Evolutionary conservation across 2,113 vertebrate genomes (phyloP).

Genomic region (Proterorhinus semilunaris): DNA sequence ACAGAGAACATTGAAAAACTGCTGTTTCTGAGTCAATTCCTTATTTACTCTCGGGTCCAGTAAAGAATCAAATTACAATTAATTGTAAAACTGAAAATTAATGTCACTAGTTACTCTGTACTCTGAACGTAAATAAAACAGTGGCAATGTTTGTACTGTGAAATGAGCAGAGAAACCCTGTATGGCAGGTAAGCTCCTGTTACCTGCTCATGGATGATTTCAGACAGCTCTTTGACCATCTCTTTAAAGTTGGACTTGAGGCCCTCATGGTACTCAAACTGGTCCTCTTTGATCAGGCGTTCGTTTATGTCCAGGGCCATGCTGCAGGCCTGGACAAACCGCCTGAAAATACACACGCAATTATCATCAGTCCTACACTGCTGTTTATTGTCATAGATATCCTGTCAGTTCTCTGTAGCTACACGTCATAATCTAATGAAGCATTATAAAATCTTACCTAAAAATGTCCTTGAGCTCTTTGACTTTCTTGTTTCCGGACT

Average conservation of each 20-base stretch:
- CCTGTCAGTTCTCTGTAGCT: too few relatives aligned
- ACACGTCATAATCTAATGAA: too few relatives aligned
- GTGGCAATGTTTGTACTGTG: too few relatives aligned
- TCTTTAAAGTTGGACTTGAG: conserved; percentile 94
- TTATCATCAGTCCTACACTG: neutral
- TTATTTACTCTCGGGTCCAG: too few relatives aligned
- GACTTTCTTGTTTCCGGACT: conserved; percentile 86
- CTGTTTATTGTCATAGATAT: too few relatives aligned
- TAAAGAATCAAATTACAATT: too few relatives aligned
- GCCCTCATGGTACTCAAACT: conserved; percentile 94
- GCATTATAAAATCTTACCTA: conserved; percentile 73
- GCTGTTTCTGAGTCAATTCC: neutral
- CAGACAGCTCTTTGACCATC: conserved; percentile 96
- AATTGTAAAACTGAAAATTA: too few relatives aligned
- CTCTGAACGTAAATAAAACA: too few relatives aligned
- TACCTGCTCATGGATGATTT: conserved; percentile 95
- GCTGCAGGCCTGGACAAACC: conserved; percentile 91
- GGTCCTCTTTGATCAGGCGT: conserved; percentile 94
- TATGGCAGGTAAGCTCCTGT: neutral
- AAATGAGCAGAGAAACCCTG: too few relatives aligned
- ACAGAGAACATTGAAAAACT: neutral
- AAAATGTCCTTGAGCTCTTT: conserved; percentile 95
- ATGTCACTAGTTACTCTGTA: too few relatives aligned
- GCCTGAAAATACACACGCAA: conserved; percentile 66
- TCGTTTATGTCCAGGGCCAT: conserved; percentile 94